phyloP scores from a whole-genome alignment of 1,140 invertebrate genomes.

The Drosophila funebris region DNA sequence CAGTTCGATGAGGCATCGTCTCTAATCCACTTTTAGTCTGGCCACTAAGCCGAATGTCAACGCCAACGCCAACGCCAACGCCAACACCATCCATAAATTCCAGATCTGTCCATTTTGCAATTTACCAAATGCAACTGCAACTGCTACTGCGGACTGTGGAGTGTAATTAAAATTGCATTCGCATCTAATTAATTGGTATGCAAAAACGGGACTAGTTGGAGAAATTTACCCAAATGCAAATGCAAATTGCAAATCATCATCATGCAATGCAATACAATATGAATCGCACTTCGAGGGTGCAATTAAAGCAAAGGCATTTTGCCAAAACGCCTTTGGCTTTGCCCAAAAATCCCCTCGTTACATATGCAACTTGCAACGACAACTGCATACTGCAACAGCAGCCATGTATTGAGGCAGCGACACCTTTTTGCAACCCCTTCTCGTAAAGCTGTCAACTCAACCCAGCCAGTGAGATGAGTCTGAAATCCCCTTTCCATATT shows the following conservation, averaged over 20 bases:
- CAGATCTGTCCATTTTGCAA: constrained; percentile 51
- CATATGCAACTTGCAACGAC: constrained; percentile 47
- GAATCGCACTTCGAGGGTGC: constrained; percentile 46
- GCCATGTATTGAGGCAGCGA: constrained; percentile 62
- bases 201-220: constrained; percentile 63
- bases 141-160: constrained; percentile 35
- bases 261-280: constrained; percentile 15
- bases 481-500: background rate
- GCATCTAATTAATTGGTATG: constrained; percentile 84
- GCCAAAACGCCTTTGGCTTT: constrained; percentile 61
- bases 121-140: constrained; percentile 64
- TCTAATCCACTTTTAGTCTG: constrained; percentile 27
- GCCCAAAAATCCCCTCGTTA: constrained; percentile 25
- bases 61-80: background rate
- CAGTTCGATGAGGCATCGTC: background rate
- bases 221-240: constrained; percentile 51
- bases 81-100: constrained; percentile 61
- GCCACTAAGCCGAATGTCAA: constrained; percentile 27
- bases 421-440: constrained; percentile 72
- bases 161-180: constrained; percentile 84
- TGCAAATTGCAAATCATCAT: constrained; percentile 65
- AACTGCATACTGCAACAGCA: constrained; percentile 31
- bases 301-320: constrained; percentile 64
- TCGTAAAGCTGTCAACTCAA: constrained; percentile 15
- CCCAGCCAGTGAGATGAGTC: constrained; percentile 1